Evolutionary conservation across 2,113 vertebrate species (phyloP).

Genomic region (Stegastes partitus): DNA sequence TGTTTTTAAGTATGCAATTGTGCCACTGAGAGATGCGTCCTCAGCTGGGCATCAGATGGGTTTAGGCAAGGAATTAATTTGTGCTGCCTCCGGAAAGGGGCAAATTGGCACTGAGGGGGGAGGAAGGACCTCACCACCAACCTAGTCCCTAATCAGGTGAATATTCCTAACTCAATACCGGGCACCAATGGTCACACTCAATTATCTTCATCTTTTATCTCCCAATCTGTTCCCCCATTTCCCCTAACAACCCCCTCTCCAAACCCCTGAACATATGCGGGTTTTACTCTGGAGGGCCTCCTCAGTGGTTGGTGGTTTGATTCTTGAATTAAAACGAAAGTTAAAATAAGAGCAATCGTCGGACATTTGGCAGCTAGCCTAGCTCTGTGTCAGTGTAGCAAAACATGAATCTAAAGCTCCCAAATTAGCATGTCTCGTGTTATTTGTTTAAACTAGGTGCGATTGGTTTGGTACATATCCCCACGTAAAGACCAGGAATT

Average conservation of each 20-base stretch:
- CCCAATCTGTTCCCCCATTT: constrained; percentile 41
- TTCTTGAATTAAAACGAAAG: background rate
- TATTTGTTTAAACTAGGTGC: too few relatives aligned
- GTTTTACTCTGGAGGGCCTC: background rate
- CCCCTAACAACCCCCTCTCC: constrained; percentile 9
- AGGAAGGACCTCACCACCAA: constrained; percentile 42
- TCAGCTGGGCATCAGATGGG: constrained; percentile 78
- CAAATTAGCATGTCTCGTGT: too few relatives aligned
- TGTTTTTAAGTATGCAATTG: constrained; percentile 61
- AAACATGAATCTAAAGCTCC: too few relatives aligned
- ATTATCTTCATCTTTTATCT: constrained; percentile 60
- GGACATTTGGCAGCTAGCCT: background rate
- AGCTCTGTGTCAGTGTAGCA: too few relatives aligned
- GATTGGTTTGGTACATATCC: too few relatives aligned
- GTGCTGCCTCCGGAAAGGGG: constrained; percentile 50
- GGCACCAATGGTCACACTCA: constrained; percentile 58
- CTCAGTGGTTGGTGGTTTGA: constrained; percentile 5
- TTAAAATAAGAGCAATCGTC: background rate
- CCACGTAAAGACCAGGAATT: too few relatives aligned
- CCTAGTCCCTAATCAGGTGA: constrained; percentile 67
- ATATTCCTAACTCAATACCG: constrained; percentile 54
- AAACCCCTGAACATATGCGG: constrained; percentile 17
- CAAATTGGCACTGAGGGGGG: constrained; percentile 51
- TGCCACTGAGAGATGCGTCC: constrained; percentile 50
- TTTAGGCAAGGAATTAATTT: constrained; percentile 81